A percentile compares a stretch with the other conserved stretches of the same genome.
Evolutionary conservation across 2,797 vertebrate species (phyloP).

Genomic region (Sebastes diploproa): DNA sequence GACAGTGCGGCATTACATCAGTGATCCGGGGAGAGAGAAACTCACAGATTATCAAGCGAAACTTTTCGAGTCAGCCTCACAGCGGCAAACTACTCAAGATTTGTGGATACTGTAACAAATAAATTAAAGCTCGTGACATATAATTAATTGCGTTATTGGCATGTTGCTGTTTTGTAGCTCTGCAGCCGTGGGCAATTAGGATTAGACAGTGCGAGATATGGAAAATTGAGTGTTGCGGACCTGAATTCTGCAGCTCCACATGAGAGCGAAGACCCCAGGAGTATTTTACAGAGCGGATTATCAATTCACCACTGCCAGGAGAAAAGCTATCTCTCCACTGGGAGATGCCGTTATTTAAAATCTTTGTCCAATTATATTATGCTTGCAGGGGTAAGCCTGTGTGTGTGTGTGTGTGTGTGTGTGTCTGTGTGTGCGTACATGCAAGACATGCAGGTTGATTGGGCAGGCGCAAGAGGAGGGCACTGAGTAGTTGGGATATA

Average conservation of each 20-base stretch:
- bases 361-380: slow-evolving; percentile 72
- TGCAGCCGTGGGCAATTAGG: slow-evolving; percentile 43
- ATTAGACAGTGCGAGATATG: slow-evolving; percentile 48
- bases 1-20: slow-evolving; percentile 13
- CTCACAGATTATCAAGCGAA: neutral
- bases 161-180: slow-evolving; percentile 41
- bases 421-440: neutral
- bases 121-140: slow-evolving; percentile 21
- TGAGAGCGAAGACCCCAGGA: slow-evolving; percentile 51
- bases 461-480: slow-evolving; percentile 11
- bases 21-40: neutral
- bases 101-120: slow-evolving; percentile 8
- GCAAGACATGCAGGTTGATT: slow-evolving; percentile 36
- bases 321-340: slow-evolving; percentile 54
- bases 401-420: neutral
- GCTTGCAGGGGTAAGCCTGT: slow-evolving; percentile 24
- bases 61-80: slow-evolving; percentile 7
- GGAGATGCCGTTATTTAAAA: slow-evolving; percentile 67
- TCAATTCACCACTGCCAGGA: slow-evolving; percentile 69
- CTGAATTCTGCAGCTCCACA: slow-evolving; percentile 33
- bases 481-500: slow-evolving; percentile 23
- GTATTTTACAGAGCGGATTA: slow-evolving; percentile 66
- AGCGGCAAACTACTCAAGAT: slow-evolving; percentile 7
- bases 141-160: slow-evolving; percentile 59
- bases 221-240: slow-evolving; percentile 27